A percentile compares a stretch with the other conserved stretches of the same genome.
These are phyloP conservation scores for Anas georgica DNA, from an alignment of 2,797 vertebrate species.

Conservation along the genomic window DNA sequence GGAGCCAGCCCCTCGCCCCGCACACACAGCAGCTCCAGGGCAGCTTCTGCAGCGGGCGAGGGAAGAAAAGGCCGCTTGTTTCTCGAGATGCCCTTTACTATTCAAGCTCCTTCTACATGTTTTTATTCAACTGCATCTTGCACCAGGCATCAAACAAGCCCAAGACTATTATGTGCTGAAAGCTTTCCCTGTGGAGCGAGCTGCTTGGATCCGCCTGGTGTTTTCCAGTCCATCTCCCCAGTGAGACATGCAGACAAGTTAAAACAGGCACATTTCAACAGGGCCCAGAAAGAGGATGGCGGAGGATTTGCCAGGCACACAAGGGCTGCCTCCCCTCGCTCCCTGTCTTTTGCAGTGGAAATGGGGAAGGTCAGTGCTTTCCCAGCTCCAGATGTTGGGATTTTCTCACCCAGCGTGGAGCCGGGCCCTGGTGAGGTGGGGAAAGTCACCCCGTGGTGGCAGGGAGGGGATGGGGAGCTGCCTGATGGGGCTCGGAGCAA, in stretches of 20 bases:
- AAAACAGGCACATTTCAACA: conserved; percentile 58
- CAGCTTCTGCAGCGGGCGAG: background rate
- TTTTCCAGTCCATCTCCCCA: conserved; percentile 64
- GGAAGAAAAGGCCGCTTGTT: conserved; percentile 66
- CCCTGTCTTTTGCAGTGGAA: background rate
- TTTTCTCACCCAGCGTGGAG: background rate
- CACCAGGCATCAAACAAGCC: conserved; percentile 48
- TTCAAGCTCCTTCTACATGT: conserved; percentile 53
- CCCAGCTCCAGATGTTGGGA: background rate
- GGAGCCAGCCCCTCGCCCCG: background rate
- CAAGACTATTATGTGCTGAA: conserved; percentile 56
- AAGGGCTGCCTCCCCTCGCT: background rate
- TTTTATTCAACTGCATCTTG: conserved; percentile 62
- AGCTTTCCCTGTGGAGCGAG: conserved; percentile 55
- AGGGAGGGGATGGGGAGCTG: background rate
- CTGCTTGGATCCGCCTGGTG: conserved; percentile 58
- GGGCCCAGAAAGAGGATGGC: background rate
- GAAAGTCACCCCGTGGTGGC: background rate
- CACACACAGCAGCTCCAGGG: conserved; percentile 31
- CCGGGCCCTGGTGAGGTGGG: accelerated
- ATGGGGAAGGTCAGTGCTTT: background rate
- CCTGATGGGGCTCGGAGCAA: background rate
- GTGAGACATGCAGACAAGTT: conserved; percentile 56
- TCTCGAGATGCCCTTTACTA: conserved; percentile 52
- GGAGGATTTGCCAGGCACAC: background rate